These are phyloP conservation scores for Nebria brevicollis DNA, from an alignment of 2,888 invertebrate genomes.

Conservation along the genomic window DNA sequence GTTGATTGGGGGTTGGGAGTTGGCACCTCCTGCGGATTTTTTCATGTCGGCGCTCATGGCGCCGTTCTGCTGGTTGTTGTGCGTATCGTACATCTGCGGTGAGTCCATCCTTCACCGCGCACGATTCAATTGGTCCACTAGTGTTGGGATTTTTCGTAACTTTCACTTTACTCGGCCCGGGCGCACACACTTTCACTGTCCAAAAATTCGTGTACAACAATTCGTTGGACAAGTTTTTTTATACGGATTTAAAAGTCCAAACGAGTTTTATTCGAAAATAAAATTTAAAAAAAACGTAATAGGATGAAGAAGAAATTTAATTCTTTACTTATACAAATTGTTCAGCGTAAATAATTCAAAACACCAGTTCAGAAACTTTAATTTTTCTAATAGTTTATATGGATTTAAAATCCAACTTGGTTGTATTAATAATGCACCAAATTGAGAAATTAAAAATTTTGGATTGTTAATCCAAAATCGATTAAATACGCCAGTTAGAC, in stretches of 20 bases:
- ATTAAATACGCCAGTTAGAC: not conserved
- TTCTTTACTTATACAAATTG: not conserved
- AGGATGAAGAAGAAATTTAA: no score
- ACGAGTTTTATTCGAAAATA: not conserved
- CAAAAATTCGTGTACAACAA: conserved; percentile 61
- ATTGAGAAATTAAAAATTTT: not conserved
- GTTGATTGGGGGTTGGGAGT: not conserved
- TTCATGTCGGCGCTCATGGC: conserved; percentile 60
- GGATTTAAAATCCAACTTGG: not conserved
- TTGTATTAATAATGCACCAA: not conserved
- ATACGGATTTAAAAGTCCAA: not conserved
- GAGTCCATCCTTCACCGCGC: conserved; percentile 73
- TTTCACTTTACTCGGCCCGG: conserved; percentile 63
- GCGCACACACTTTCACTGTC: conserved; percentile 64
- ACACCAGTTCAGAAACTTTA: not conserved
- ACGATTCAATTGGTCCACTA: conserved; percentile 18
- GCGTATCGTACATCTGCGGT: conserved; percentile 83
- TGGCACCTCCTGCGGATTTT: conserved; percentile 55
- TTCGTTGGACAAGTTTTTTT: conserved; percentile 7
- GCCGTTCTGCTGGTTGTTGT: conserved; percentile 31
- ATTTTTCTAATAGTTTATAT: not conserved
- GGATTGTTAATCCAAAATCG: not conserved
- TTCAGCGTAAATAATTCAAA: not conserved
- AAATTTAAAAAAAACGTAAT: not conserved
- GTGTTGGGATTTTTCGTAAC: conserved; percentile 51